These are phyloP conservation scores for Lucilia sericata DNA, from an alignment of 1,140 invertebrate species.

Conservation along the genomic window DNA sequence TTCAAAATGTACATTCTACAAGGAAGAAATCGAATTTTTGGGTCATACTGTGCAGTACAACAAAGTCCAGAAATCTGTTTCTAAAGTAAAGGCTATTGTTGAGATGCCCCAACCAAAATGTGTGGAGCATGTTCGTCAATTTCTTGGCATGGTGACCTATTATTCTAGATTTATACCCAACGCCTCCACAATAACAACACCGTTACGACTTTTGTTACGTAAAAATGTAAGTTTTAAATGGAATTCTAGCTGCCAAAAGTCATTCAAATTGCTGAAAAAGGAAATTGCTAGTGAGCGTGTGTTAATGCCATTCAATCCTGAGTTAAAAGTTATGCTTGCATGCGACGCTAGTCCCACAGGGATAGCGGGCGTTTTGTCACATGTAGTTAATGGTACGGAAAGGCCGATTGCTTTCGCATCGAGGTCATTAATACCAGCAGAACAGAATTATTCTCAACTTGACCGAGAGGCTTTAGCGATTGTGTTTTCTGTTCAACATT, in stretches of 20 bases:
- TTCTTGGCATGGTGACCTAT: constrained; percentile 51
- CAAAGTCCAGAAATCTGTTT: background rate
- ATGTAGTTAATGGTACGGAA: constrained; percentile 55
- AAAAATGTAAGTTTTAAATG: constrained; percentile 29
- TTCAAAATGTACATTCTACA: constrained; percentile 49
- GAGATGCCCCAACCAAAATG: constrained; percentile 49
- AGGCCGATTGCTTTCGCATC: constrained; percentile 67
- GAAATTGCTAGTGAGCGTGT: constrained; percentile 26
- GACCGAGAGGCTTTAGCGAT: constrained; percentile 69
- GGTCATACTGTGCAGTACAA: constrained; percentile 29
- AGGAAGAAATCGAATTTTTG: constrained; percentile 51
- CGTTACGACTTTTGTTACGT: constrained; percentile 47
- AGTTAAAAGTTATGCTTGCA: constrained; percentile 44
- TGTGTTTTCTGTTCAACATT: constrained; percentile 63
- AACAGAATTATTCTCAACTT: constrained; percentile 68
- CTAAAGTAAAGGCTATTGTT: constrained; percentile 51
- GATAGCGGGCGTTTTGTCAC: constrained; percentile 53
- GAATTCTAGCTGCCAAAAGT: background rate
- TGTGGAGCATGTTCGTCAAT: constrained; percentile 45
- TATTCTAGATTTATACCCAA: constrained; percentile 51
- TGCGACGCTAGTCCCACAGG: constrained; percentile 49
- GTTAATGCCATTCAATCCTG: constrained; percentile 29
- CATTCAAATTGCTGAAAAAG: constrained; percentile 15
- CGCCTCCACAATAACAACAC: constrained; percentile 50
- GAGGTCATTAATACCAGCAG: constrained; percentile 60